Base-by-base conservation (phyloP, 2,888 invertebrate genomes). In the Drosophila multiciliata region DNA sequence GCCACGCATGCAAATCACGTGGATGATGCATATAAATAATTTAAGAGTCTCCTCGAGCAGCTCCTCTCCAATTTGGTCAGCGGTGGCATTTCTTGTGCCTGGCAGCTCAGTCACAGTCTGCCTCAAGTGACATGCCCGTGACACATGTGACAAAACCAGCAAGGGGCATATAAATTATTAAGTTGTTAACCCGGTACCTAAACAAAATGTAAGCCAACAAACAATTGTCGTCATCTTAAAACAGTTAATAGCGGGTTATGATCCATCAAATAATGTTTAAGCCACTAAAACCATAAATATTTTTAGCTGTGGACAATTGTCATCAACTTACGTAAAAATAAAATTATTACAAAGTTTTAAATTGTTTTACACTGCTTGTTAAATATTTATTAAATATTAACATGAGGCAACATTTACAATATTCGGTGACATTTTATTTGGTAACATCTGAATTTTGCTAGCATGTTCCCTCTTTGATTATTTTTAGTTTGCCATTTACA, bases 1-100 rank as follows among this genome's bases (percentile, higher is more conserved):
- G 83, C 83, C 78, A 80, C 78, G 88, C 80, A 87, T 87, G 85
- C 89, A 87, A 89, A 83, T 87, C 81, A 77, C 75, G 42, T 60
- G 70, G 45, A 66, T 66, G 69, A 78, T 66, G 73, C 61, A 77
- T 78, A 80, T 80, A 73, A 89, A 87, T 87, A 80, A 89, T 89
- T 84, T 69, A 84, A 81, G 76, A 71, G 79, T 49, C 68, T 66
- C 55, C 36, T 49, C 49, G 33, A 42, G 5, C 23, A 45, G 15
- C 45, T 32, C 50, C 11, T 26, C 32, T 17, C 20, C 32, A 32
- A 20, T 57, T 32, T 32, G 40, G 38, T 26, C 26, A 49, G 49
- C 49, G 49, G 49, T 49, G 49, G 48, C 23, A 23, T 42, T 11
- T 42, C n/a, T n/a, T 42, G 15, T 23, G 23, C 48, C 48, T 15